Conservation (phyloP, 2,113 vertebrate species). For the Ptychochromis oligacanthus region DNA sequence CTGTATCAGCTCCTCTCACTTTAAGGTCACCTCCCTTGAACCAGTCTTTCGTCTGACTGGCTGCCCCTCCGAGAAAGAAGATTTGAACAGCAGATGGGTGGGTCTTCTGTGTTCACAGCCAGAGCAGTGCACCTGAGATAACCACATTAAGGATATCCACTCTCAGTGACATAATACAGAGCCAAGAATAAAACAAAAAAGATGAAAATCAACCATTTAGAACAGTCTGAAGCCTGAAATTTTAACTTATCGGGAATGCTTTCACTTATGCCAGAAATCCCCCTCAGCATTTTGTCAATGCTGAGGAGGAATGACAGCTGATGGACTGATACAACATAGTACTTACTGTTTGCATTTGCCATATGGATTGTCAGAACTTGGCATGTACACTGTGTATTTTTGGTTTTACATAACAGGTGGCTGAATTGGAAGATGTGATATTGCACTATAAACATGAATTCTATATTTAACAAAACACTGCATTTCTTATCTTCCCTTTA, state of each 20-base stretch:
- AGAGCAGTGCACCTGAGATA: too few relatives aligned
- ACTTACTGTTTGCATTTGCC: neutral
- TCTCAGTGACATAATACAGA: neutral
- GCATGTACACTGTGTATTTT: neutral
- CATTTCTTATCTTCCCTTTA: neutral
- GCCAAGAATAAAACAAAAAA: neutral
- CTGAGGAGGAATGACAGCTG: conserved; percentile 13
- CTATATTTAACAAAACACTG: neutral
- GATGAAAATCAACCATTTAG: neutral
- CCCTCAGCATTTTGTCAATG: neutral
- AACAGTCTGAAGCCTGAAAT: neutral
- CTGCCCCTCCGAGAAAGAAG: too few relatives aligned
- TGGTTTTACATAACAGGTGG: conserved; percentile 5
- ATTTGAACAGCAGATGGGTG: too few relatives aligned
- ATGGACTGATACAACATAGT: neutral
- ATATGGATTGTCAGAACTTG: neutral
- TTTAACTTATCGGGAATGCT: neutral
- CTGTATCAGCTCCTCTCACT: too few relatives aligned
- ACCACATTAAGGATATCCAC: neutral
- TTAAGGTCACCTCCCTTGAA: too few relatives aligned
- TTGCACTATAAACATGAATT: conserved; percentile 17
- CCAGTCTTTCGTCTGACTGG: too few relatives aligned
- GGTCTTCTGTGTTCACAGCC: too few relatives aligned
- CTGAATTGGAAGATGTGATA: neutral
- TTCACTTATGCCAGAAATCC: neutral